Evolutionary conservation across 2,113 vertebrate species (phyloP).

Genomic region (Brachyhypopomus gauderio): DNA sequence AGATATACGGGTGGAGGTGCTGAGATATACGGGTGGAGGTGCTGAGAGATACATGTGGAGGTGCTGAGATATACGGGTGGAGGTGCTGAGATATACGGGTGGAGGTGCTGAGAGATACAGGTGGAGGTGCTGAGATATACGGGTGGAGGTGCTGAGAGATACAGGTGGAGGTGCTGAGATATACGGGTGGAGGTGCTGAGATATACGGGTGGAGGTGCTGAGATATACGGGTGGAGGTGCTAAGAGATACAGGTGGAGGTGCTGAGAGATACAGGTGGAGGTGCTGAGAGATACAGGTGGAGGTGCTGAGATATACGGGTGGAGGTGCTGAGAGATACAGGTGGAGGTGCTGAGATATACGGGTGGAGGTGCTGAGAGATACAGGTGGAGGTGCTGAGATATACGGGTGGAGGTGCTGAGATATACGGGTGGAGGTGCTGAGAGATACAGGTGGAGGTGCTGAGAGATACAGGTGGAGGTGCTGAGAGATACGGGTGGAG

Average conservation of each 20-base stretch:
- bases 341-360: slow-evolving; percentile 69
- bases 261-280: slow-evolving; percentile 67
- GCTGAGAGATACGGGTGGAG: slow-evolving; percentile 67
- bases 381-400: slow-evolving; percentile 69
- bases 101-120: slow-evolving; percentile 69
- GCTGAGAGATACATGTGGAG: slow-evolving; percentile 70
- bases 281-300: slow-evolving; percentile 67
- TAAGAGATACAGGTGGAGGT: slow-evolving; percentile 61
- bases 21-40: slow-evolving; percentile 61
- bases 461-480: slow-evolving; percentile 61
- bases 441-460: slow-evolving; percentile 59
- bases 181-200: slow-evolving; percentile 69
- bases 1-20: slow-evolving; percentile 59
- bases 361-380: slow-evolving; percentile 69
- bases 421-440: slow-evolving; percentile 69
- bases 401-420: slow-evolving; percentile 69
- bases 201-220: slow-evolving; percentile 69
- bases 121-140: slow-evolving; percentile 69
- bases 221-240: slow-evolving; percentile 59
- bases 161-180: slow-evolving; percentile 69
- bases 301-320: slow-evolving; percentile 68
- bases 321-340: slow-evolving; percentile 69
- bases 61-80: slow-evolving; percentile 65
- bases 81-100: slow-evolving; percentile 68
- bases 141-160: slow-evolving; percentile 69